Evolutionary conservation across 1,140 invertebrate genomes (phyloP), one percentile per base, ranked within the genome.

Genomic region (Pectinophora gossypiella): DNA sequence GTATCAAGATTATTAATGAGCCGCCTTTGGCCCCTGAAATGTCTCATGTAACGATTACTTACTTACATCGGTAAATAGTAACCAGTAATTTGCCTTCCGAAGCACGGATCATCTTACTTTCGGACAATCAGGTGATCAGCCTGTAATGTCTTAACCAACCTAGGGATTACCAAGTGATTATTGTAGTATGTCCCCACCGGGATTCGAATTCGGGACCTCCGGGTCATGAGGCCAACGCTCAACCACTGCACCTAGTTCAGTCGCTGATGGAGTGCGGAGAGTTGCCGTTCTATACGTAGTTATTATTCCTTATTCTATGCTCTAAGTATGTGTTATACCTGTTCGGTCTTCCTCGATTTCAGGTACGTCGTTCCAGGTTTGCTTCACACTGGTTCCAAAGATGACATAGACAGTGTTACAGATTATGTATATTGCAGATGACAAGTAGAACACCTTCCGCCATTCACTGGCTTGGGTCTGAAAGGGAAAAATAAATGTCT

Each of bases 361-460:
- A 2, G 12, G 0, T 1, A 61, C 61, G 15, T 69, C 75, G 52
- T 93, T 92, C 92, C 92, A 93, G 2, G 76, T 57, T 60, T 92
- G 92, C 16, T 85, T 80, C 52, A 89, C 75, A 12, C 85, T 88
- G 2, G 89, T 89, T 3, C 91, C 91, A 56, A 92, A 92, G 2
- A 93, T 53, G 7, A 92, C 35, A 65, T 90, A 95, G 19, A 92
- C 72, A 1, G 91, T 58, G 49, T 91, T 91, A 10, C 90, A 90
- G 4, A 89, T 40, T 1, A 91, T 64, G 59, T 93, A 93, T 27
- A 94, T 82, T 0, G 72, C 89, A 2, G 92, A 89, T 1, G 92
- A 89, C 19, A 94, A 82, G 61, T 91, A 92, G 63, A 95, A 96
- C 0, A 95, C 91, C 15, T 88, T 89, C 51, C 91, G 90, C 95